Evolutionary conservation across 2,888 invertebrate species (phyloP).

Genomic region (Trypoxylon attenuatum): DNA sequence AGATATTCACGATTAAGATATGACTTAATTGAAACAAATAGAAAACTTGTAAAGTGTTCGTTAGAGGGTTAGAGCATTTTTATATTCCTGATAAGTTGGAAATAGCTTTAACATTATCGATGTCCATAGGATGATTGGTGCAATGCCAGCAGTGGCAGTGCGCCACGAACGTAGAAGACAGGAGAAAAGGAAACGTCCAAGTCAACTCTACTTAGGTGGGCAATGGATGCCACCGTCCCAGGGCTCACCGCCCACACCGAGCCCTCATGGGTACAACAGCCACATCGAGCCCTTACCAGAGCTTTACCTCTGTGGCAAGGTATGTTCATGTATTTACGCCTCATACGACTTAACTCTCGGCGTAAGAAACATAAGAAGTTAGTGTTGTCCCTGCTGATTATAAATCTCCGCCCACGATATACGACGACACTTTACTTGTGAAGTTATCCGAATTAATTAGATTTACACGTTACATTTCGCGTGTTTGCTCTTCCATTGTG

Average conservation of each 20-base stretch:
- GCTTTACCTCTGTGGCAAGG: slow-evolving; percentile 85
- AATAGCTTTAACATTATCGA: background rate
- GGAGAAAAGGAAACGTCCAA: slow-evolving; percentile 79
- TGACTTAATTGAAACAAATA: no score
- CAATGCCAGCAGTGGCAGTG: slow-evolving; percentile 91
- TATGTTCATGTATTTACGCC: slow-evolving; percentile 60
- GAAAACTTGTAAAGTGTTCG: no score
- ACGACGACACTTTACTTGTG: no score
- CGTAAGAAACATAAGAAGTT: no score
- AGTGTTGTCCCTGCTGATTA: no score
- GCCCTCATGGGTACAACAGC: slow-evolving; percentile 77
- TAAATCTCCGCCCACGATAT: no score
- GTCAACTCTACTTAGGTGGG: slow-evolving; percentile 81
- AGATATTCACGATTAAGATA: no score
- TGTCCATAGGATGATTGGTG: slow-evolving; percentile 84
- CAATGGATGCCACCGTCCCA: slow-evolving; percentile 79
- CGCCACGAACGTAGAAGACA: slow-evolving; percentile 86
- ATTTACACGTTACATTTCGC: no score
- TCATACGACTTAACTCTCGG: no score
- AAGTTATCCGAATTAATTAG: no score
- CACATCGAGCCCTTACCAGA: slow-evolving; percentile 79
- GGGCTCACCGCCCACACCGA: slow-evolving; percentile 80
- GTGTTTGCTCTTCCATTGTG: no score
- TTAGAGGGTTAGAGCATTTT: no score
- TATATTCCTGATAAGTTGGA: background rate